Evolutionary conservation across 2,888 invertebrate species (phyloP), one percentile per base, ranked within the genome.

Genomic region (Seladonia tumulorum): DNA sequence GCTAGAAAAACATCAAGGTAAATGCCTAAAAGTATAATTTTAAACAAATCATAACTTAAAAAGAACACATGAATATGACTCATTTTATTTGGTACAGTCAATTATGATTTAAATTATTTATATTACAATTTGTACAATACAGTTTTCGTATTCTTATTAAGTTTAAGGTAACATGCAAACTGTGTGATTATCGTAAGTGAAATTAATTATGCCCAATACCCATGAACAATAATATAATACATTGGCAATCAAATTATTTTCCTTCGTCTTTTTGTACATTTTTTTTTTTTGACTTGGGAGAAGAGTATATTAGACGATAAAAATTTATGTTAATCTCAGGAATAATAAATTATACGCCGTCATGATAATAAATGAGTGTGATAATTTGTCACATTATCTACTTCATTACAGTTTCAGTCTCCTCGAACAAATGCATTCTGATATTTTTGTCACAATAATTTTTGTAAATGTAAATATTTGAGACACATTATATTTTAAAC

Each of bases 1-100:
- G 12, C 94, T 97, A 47, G 95, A 96, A 82, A 95, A 94, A 76
- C 72, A 87, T 57, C 73, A 68, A 49, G n/a, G 78, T 14, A 83
- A 80, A 68, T 66, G 88, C 76, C 76, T 14, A 25, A 71, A 53
- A 49, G 18, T 29, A 70, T 22, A 35, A 66, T 66, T 66, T 35
- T 10, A 66, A 35, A 66, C 22, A 18, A 66, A 77, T 22, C 8
- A 35, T 29, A 78, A 39, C 39, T 73, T 18, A 25, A 72, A 60
- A n/a, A 5, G 35, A 63, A 66, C 68, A 49, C 1, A 35, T 63
- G 14, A 79, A 84, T 76, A 66, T 53, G 53, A 78, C 22, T 49
- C 29, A 14, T 73, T 82, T 85, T 86, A 86, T 87, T 79, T 79
- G 47, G 53, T 86, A 87, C 87, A 83, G 60, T 71, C 77, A 68